phyloP scores from a whole-genome alignment of 2,113 vertebrate species.

The Phaetusa simplex region DNA sequence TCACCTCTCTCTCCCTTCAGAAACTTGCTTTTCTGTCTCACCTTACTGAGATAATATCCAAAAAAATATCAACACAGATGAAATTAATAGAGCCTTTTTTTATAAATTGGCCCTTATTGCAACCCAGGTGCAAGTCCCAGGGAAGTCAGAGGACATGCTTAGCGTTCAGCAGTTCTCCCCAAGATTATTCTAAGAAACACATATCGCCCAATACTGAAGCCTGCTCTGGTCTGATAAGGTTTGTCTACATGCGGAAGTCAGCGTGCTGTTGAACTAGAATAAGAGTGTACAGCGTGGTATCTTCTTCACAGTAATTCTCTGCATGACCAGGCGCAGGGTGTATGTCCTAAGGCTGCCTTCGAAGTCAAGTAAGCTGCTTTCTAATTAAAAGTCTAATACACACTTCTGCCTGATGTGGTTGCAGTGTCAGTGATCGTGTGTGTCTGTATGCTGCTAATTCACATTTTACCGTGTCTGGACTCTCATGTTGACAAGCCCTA shows the following conservation, averaged over 20 bases:
- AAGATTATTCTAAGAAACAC: constrained; percentile 5
- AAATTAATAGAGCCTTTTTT: not conserved
- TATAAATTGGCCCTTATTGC: not conserved
- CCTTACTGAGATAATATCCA: not conserved
- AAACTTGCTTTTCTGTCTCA: not conserved
- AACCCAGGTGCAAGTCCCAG: not conserved
- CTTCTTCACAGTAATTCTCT: not conserved
- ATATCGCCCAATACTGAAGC: not conserved
- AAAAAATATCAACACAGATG: not conserved
- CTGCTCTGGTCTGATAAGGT: constrained; percentile 54
- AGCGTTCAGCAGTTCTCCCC: not conserved
- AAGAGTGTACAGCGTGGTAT: not conserved
- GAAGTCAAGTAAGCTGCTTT: not conserved
- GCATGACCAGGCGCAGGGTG: not conserved
- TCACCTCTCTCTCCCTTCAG: not conserved
- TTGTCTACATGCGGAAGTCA: constrained; percentile 15
- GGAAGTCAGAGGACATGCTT: not conserved
- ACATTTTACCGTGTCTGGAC: not conserved
- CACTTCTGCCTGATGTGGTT: not conserved
- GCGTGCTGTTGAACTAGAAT: not conserved
- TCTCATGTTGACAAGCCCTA: not conserved
- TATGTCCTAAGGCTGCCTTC: not conserved
- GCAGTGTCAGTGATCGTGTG: not conserved
- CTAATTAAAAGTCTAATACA: not conserved
- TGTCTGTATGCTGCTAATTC: not conserved